phyloP scores from a whole-genome alignment of 2,888 invertebrate genomes.

The Amphipoea oculea region DNA sequence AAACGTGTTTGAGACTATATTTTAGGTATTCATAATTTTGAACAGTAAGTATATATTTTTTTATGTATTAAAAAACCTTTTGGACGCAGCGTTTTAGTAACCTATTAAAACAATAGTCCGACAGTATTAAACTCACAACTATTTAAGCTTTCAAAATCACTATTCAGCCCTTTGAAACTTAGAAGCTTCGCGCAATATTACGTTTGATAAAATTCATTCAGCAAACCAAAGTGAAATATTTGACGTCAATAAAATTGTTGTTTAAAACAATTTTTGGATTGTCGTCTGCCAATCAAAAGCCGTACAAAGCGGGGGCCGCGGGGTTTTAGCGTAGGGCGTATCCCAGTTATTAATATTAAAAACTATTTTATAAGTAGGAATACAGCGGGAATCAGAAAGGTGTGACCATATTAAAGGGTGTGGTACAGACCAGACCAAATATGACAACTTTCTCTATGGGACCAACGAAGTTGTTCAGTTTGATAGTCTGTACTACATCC shows the following conservation, averaged over 20 bases:
- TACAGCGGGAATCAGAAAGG: not conserved
- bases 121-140: slow-evolving; percentile 5
- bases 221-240: slow-evolving; percentile 51
- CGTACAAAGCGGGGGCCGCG: slow-evolving; percentile 73
- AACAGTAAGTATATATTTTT: not conserved
- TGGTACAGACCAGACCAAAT: not conserved
- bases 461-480: not conserved
- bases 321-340: slow-evolving; percentile 56
- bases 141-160: slow-evolving; percentile 20
- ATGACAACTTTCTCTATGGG: not conserved
- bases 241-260: slow-evolving; percentile 69
- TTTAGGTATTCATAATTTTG: not conserved
- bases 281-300: slow-evolving; percentile 79
- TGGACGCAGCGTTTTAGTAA: not conserved
- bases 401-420: not conserved
- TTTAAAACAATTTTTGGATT: slow-evolving; percentile 75
- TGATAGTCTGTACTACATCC: not conserved
- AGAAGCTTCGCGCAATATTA: slow-evolving; percentile 56
- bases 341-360: slow-evolving; percentile 11
- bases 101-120: not conserved
- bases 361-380: not conserved
- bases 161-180: slow-evolving; percentile 41
- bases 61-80: not conserved
- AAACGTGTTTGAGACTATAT: not conserved
- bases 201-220: slow-evolving; percentile 65